phyloP scores from a whole-genome alignment of 2,113 vertebrate genomes.

The Nycticryphes semicollaris region DNA sequence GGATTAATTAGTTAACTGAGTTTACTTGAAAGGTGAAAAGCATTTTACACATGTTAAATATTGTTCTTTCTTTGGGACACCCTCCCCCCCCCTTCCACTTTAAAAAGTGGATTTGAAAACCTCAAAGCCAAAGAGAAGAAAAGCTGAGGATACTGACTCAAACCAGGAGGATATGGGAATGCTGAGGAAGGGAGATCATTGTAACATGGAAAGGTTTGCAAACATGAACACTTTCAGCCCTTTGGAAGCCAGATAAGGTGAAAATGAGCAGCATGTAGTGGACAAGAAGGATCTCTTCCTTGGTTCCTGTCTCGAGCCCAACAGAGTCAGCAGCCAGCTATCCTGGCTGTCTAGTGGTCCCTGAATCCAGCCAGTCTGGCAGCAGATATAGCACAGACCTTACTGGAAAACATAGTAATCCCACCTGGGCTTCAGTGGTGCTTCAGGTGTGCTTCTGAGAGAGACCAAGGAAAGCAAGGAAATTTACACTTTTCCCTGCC shows the following conservation, averaged over 20 bases:
- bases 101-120: neutral
- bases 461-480: neutral
- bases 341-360: neutral
- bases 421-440: neutral
- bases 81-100: neutral
- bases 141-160: neutral
- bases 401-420: neutral
- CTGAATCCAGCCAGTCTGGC: neutral
- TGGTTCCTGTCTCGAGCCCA: neutral
- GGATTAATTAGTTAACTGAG: constrained; percentile 49
- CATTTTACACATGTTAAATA: neutral
- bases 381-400: neutral
- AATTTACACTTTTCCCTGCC: neutral
- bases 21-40: constrained; percentile 22
- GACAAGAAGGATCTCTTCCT: neutral
- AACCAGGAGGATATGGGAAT: neutral
- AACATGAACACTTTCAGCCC: neutral
- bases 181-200: neutral
- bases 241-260: neutral
- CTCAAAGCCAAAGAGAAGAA: neutral
- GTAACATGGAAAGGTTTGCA: neutral
- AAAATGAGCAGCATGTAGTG: neutral
- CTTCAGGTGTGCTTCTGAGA: neutral
- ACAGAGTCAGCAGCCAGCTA: neutral
- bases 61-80: neutral